Evolutionary conservation across 2,888 invertebrate genomes (phyloP).

Genomic region (Diplazon laetatorius): DNA sequence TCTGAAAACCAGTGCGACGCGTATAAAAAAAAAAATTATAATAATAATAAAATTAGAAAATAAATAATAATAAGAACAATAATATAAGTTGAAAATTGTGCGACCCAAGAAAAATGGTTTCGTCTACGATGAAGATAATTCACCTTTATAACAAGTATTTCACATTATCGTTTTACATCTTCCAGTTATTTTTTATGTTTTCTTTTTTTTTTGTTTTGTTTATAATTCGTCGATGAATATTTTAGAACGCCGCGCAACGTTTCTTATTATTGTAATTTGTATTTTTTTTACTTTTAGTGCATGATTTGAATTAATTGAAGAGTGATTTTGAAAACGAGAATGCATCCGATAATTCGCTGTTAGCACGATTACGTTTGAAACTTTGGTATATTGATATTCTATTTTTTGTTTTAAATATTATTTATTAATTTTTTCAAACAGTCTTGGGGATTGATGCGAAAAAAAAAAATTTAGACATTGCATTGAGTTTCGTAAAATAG

Average conservation of each 20-base stretch:
- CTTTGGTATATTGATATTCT: neutral
- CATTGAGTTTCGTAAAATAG: too few relatives aligned
- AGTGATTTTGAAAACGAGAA: slow-evolving; percentile 12
- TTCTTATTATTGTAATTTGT: neutral
- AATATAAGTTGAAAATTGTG: neutral
- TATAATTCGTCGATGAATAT: slow-evolving; percentile 34
- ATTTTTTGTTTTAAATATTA: too few relatives aligned
- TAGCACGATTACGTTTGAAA: slow-evolving; percentile 5
- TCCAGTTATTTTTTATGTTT: neutral
- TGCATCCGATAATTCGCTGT: slow-evolving; percentile 11
- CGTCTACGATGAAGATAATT: slow-evolving; percentile 40
- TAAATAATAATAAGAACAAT: neutral
- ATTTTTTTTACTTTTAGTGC: slow-evolving; percentile 5
- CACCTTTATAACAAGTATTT: slow-evolving; percentile 44
- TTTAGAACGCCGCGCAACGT: slow-evolving; percentile 31
- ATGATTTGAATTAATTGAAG: slow-evolving; percentile 15
- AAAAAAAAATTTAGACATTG: neutral
- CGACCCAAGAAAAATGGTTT: slow-evolving; percentile 19
- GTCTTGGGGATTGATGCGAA: neutral
- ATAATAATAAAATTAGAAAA: slow-evolving; percentile 1
- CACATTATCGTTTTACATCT: slow-evolving; percentile 36
- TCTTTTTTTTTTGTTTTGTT: slow-evolving; percentile 14
- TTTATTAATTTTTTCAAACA: too few relatives aligned
- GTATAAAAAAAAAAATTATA: neutral
- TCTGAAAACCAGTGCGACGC: slow-evolving; percentile 32